Conservation (phyloP, 2,888 invertebrate genomes). For the Lepidonotus clava region DNA sequence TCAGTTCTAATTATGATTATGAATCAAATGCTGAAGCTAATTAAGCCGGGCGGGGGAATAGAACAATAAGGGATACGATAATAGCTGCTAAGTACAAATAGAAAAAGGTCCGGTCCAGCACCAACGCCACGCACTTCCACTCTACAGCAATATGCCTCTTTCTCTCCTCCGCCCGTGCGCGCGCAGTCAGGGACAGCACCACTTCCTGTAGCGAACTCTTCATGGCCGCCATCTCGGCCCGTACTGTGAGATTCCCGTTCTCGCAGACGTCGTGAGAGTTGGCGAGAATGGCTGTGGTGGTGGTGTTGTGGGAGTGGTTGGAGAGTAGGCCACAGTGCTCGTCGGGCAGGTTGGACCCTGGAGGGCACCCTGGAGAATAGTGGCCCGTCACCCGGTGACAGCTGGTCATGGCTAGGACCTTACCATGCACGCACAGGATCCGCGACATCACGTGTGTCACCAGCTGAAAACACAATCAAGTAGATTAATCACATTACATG, state of each 20-base stretch:
- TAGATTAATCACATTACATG: neutral
- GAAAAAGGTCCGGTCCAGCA: constrained; percentile 59
- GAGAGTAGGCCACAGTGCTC: neutral
- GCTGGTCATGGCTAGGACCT: neutral
- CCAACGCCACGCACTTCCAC: constrained; percentile 54
- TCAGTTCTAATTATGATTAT: too few species aligned
- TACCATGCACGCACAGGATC: constrained; percentile 34
- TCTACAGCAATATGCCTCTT: constrained; percentile 13
- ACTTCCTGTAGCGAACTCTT: constrained; percentile 37
- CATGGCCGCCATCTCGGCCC: neutral
- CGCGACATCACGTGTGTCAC: neutral
- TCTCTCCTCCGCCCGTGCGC: neutral
- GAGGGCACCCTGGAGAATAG: too few species aligned
- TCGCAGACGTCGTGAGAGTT: neutral
- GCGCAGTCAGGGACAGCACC: neutral
- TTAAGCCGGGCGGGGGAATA: constrained; percentile 62
- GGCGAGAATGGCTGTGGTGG: neutral
- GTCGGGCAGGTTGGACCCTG: too few species aligned
- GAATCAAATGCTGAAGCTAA: too few species aligned
- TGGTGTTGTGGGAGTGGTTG: constrained; percentile 25
- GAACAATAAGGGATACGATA: constrained; percentile 54
- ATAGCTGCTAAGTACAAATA: constrained; percentile 56
- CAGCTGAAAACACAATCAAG: neutral
- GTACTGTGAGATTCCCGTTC: constrained; percentile 7
- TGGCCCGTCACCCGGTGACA: neutral